These are phyloP conservation scores for Rhinoderma darwinii DNA, from an alignment of 2,113 vertebrate genomes.

Conservation along the genomic window DNA sequence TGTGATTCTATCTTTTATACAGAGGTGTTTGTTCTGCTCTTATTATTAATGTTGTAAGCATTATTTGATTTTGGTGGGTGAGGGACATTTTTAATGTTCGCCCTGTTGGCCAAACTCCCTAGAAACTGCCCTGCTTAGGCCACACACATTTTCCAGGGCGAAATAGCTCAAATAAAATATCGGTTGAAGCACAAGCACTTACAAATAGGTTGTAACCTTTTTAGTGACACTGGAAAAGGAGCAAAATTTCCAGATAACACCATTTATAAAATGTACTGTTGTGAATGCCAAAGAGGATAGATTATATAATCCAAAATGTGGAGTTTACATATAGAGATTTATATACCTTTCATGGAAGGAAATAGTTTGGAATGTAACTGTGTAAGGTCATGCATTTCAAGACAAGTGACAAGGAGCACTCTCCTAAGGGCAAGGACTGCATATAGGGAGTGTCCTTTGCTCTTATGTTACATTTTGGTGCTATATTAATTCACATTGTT, in stretches of 20 bases:
- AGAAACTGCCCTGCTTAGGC: too few relatives aligned
- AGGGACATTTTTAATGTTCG: too few relatives aligned
- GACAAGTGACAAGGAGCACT: conserved; percentile 56
- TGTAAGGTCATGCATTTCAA: conserved; percentile 55
- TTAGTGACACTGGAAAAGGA: conserved; percentile 25
- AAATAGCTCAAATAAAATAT: conserved; percentile 23
- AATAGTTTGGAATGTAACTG: conserved; percentile 53
- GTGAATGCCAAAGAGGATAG: conserved; percentile 42
- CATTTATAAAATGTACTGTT: conserved; percentile 50
- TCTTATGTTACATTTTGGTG: conserved; percentile 28
- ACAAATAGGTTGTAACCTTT: conserved; percentile 23
- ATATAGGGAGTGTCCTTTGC: conserved; percentile 11
- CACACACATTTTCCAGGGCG: background rate
- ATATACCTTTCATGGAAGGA: conserved; percentile 51
- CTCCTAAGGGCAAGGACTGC: conserved; percentile 4
- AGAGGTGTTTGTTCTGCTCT: too few relatives aligned
- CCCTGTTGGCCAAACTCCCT: too few relatives aligned
- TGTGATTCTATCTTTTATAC: too few relatives aligned
- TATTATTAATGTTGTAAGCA: too few relatives aligned
- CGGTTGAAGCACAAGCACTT: background rate
- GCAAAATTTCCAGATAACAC: conserved; percentile 39
- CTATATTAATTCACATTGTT: conserved; percentile 25
- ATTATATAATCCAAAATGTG: conserved; percentile 55
- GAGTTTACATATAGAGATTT: conserved; percentile 54
- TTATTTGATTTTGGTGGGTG: too few relatives aligned